Evolutionary conservation across 2,888 invertebrate genomes (phyloP), one percentile per base, ranked within the genome.

Genomic region (Dynastes hyllus): DNA sequence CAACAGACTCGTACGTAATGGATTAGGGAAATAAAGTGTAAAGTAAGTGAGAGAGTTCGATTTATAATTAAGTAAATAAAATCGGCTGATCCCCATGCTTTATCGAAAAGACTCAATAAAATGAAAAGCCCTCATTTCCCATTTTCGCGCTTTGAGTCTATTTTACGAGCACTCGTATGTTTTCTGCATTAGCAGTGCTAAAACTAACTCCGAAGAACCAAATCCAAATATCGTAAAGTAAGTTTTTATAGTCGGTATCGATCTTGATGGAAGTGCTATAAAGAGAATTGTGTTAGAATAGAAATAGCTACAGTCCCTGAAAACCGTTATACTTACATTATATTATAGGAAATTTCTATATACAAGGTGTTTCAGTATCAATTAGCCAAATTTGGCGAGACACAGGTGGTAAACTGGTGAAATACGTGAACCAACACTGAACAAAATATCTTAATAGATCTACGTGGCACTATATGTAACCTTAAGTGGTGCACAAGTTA

Each of bases 181-280:
- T 51, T 70, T 53, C 29, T n/a, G 55, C 55, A 58, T 71, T 71
- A 71, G 37, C 55, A 53, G 32, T 16, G 71, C 55, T 71, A 58
- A 55, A 71, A 71, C 53, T 55, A 53, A 71, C 55, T 55, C 37
- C n/a, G n/a, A 16, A 27, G 45, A 61, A 61, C 22, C 73, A 9
- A 75, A 40, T 75, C 27, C 16, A 29, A 61, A 37, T 61, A 71
- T 37, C 71, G 71, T 71, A 40, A 71, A 71, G 61, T 45, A 45
- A 45, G 8, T 45, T 50, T 75, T 75, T 75, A 75, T 58, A 61
- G 45, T 61, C 45, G 27, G 8, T 45, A 51, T 50, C 2, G 50
- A 69, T 50, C 50, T 51, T 51, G 69, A 29, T 53, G n/a, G n/a
- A 16, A n/a, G 27, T 2, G 11, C 8, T 13, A 13, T 6, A 8